Conservation (phyloP, 1,140 invertebrate genomes). For the Geopemphigus sp. region DNA sequence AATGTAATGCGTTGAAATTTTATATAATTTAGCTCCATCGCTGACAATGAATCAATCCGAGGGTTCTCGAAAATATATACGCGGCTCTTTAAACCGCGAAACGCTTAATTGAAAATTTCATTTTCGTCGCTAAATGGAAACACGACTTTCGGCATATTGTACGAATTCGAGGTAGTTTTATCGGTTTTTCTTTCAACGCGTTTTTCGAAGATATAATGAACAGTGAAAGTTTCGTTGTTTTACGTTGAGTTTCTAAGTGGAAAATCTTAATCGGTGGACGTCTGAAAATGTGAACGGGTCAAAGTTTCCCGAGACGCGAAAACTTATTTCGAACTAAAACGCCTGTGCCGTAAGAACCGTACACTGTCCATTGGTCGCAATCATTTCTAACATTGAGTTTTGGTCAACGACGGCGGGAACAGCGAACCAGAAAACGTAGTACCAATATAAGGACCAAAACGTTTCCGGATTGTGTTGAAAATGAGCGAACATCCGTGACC, state of each 20-base stretch:
- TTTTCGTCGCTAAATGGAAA: conserved; percentile 18
- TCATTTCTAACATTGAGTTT: conserved; percentile 14
- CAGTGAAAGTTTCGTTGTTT: conserved; percentile 19
- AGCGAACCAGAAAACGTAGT: neutral
- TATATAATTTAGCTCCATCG: no score
- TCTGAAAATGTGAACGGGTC: conserved; percentile 22
- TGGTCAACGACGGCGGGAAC: neutral
- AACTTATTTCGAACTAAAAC: neutral
- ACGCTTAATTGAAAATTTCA: conserved; percentile 13
- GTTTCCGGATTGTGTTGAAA: conserved; percentile 19
- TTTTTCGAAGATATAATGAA: conserved; percentile 15
- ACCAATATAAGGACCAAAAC: conserved; percentile 18
- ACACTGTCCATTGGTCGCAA: neutral
- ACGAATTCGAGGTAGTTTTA: no score
- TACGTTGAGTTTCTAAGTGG: neutral
- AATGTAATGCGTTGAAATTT: no score
- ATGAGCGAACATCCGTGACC: conserved; percentile 8
- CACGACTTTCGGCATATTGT: neutral
- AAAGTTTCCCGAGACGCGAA: conserved; percentile 8
- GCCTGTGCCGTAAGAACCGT: neutral
- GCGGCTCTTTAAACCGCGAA: neutral
- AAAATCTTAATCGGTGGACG: conserved; percentile 16
- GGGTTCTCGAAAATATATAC: neutral
- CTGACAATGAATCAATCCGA: neutral
- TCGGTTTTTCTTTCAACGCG: no score